Conservation (phyloP, 2,888 invertebrate species). For the Notocelia uddmanniana region DNA sequence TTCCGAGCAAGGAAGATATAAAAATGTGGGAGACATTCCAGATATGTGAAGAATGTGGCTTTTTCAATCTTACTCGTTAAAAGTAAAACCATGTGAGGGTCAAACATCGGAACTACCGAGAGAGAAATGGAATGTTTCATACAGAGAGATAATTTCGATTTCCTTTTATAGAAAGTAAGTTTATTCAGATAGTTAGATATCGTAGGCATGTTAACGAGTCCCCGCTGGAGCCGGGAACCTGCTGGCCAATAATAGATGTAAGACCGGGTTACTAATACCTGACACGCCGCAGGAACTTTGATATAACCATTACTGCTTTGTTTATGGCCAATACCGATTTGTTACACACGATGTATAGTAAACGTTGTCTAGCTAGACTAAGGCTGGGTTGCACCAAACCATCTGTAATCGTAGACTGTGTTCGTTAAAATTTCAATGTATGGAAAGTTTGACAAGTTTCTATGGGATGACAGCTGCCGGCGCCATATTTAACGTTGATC, state of each 20-base stretch:
- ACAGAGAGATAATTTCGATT: constrained; percentile 83
- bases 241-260: constrained; percentile 56
- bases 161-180: constrained; percentile 85
- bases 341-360: constrained; percentile 27
- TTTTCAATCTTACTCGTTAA: constrained; percentile 63
- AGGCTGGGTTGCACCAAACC: no score
- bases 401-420: no score
- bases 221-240: constrained; percentile 62
- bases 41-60: constrained; percentile 65
- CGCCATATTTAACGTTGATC: no score
- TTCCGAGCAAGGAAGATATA: constrained; percentile 41
- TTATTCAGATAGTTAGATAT: constrained; percentile 72
- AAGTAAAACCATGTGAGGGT: constrained; percentile 72
- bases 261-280: constrained; percentile 54
- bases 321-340: constrained; percentile 37
- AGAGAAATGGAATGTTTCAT: constrained; percentile 82
- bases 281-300: constrained; percentile 56
- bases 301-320: constrained; percentile 48
- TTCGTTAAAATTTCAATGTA: no score
- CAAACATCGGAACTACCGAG: constrained; percentile 79
- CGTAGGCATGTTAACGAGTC: constrained; percentile 66
- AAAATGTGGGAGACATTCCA: constrained; percentile 50
- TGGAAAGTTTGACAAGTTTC: no score
- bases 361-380: constrained; percentile 19
- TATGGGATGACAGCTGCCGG: no score